Base-by-base conservation (phyloP, 2,797 vertebrate genomes). In the Yasuhikotakia modesta region DNA sequence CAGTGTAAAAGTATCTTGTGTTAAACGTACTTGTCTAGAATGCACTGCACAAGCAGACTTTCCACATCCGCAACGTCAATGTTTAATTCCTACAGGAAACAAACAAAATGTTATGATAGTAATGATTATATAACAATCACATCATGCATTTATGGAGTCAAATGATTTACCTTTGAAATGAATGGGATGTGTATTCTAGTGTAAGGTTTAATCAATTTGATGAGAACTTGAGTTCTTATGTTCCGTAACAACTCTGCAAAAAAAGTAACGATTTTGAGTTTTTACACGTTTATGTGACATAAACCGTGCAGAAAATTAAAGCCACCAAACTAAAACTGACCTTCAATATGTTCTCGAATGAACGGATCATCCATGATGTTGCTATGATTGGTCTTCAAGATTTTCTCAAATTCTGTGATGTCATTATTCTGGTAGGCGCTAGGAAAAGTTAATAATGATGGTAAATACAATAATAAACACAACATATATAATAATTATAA, bases 181-280 rank as follows among this genome's bases (percentile, higher is more conserved):
- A 99, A 99, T 85, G 98, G 98, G 95, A 99, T 99, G 96, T 99
- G 98, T 97, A 99, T 99, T 95, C 98, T 98, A 85, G 98, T 99
- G 92, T 99, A 99, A 88, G 98, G 98, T 94, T 99, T 99, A 94
- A 99, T 99, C 96, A 99, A 95, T 93, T 99, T 99, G 93, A 99
- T 99, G 92, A 99, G 97, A 91, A 99, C 98, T 96, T 99, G 98
- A 90, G 98, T 99, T 95, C 98, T 96, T 95, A 99, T 99, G 93
- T 99, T 99, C 86, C 97, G 89, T 90, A 99, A 94, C 87, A 99
- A 95, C 87, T 99, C 98, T 99, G 92, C 60, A 76, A 45, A 27
- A 43, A 24, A 32, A 68, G n/a, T n/a, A n/a, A n/a, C n/a, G n/a
- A n/a, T n/a, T n/a, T n/a, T n/a, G n/a, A n/a, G n/a, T n/a, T n/a